These are phyloP conservation scores for Cynopterus sphinx DNA, from an alignment of 2,797 vertebrate genomes.

Conservation along the genomic window DNA sequence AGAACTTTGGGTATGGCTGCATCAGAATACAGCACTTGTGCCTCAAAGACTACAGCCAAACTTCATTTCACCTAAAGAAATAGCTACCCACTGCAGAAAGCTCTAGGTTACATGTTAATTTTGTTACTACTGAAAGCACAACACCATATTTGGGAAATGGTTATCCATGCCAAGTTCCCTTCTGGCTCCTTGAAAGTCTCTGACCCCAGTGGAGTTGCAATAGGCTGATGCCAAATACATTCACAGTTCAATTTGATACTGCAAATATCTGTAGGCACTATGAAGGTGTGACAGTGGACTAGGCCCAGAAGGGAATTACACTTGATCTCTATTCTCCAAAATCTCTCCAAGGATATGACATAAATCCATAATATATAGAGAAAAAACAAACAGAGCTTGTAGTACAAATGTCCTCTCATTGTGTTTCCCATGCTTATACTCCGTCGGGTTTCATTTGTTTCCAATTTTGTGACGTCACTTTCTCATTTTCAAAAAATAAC, in stretches of 20 bases:
- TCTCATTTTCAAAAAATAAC: not conserved
- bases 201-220: not conserved
- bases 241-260: not conserved
- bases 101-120: not conserved
- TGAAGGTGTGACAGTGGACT: not conserved
- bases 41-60: not conserved
- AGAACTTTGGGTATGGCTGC: not conserved
- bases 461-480: not conserved
- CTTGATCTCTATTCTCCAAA: not conserved
- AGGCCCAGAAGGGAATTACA: not conserved
- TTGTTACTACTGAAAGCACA: not conserved
- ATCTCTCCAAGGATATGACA: not conserved
- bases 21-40: fast-evolving
- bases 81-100: not conserved
- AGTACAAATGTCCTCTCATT: not conserved
- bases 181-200: not conserved
- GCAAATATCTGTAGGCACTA: not conserved
- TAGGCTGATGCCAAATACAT: not conserved
- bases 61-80: not conserved
- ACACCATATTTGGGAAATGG: not conserved
- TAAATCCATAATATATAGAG: not conserved
- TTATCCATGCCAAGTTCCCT: not conserved
- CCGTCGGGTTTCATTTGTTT: not conserved
- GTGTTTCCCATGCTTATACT: not conserved
- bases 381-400: not conserved